Evolutionary conservation across 1,140 invertebrate genomes (phyloP).

Genomic region (Scylla paramamosain): DNA sequence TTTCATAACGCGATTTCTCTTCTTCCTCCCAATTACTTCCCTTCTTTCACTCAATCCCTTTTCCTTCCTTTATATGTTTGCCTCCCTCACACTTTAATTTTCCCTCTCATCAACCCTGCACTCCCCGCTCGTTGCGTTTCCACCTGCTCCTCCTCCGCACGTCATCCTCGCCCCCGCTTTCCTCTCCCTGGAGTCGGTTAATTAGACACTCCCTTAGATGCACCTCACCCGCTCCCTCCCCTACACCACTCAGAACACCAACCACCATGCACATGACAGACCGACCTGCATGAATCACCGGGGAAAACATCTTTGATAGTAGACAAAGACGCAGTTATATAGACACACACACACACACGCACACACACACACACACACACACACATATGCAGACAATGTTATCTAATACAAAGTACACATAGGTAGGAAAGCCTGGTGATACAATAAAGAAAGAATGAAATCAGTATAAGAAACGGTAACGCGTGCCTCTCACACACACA

Average conservation of each 20-base stretch:
- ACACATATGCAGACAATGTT: too few relatives aligned
- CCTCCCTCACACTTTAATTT: neutral
- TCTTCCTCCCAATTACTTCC: neutral
- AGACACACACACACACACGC: too few relatives aligned
- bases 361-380: too few relatives aligned
- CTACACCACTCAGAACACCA: neutral
- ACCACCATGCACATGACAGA: too few relatives aligned
- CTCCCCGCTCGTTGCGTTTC: too few relatives aligned
- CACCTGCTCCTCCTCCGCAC: neutral
- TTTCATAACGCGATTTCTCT: neutral
- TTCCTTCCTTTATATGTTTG: neutral
- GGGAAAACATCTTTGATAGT: too few relatives aligned
- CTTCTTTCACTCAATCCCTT: neutral
- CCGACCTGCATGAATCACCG: too few relatives aligned
- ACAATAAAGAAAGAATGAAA: too few relatives aligned
- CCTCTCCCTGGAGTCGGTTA: neutral
- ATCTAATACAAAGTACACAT: too few relatives aligned
- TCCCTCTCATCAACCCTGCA: slow-evolving; percentile 4
- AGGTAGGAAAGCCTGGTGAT: too few relatives aligned
- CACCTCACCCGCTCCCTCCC: neutral
- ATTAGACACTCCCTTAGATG: neutral
- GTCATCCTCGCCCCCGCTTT: neutral
- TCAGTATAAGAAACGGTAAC: too few relatives aligned
- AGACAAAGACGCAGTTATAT: too few relatives aligned
- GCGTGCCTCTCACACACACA: neutral